Base-by-base conservation (phyloP, 2,797 vertebrate species). In the Lophius americanus region DNA sequence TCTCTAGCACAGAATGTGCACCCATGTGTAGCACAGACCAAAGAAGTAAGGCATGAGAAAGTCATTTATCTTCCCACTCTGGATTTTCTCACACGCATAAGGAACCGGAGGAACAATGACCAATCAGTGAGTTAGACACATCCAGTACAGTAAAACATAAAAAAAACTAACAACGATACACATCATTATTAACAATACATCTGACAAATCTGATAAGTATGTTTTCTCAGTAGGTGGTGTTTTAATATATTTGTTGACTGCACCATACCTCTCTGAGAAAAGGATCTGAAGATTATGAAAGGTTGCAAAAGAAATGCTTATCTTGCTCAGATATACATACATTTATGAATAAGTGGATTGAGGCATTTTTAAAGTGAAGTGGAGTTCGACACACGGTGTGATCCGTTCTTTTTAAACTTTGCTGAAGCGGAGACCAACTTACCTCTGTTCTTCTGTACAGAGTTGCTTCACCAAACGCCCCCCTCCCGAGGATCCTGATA, bases 401-500 rank as follows among this genome's bases (percentile, higher is more conserved):
- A 23, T 23, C 23, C 23, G 23, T 23, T 23, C 23, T 23, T 23
- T 23, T 23, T 23, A 7, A 33, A 3, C 6, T 7, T 23, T 3
- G 47, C 48, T 41, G 48, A 64, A 37, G 6, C 50, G 1, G 3
- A 10, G 13, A 50, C 33, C 53, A n/a, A 64, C 90, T 79, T 73
- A 97, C 98, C 96, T 98, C 97, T 3, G 96, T 96, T 78, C 98
- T 94, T 76, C 97, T 95, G 93, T 99, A 99, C 49, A 99, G 93
- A 1, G 96, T 98, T 14, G 98, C 97, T 87, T 99, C 97, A 38
- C 97, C 98, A 78, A 99, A 99, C 85, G 97, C 96, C 73, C 98
- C 98, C 86, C 96, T 96, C 53, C 98, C 98, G 86, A 99, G 94
- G 46, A 97, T 93, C 78, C 96, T 94, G 90, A 98, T 98, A 72